Base-by-base conservation (phyloP, 2,113 vertebrate species). In the Leuciscus idus region DNA sequence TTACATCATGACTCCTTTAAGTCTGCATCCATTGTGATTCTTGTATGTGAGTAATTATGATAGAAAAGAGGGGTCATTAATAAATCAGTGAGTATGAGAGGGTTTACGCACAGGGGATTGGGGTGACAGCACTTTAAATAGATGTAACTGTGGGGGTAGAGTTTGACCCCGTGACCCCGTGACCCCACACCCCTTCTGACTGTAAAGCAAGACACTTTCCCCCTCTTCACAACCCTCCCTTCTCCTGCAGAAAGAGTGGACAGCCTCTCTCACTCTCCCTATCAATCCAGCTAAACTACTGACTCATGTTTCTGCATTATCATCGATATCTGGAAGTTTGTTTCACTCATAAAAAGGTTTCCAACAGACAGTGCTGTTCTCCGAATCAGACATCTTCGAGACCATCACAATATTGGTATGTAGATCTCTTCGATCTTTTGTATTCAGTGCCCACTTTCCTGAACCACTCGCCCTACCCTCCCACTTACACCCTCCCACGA, bases 101-200 rank as follows among this genome's bases (percentile, higher is more conserved):
- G 28, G 33, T 36, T 64, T 21, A 17, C 72, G 64, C 46, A 46
- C 19, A 26, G 11, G 50, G 59, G 62, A 80, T 36, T n/a, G 62
- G 33, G 48, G 74, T 78, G 84, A 85, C 46, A 59, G 75, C 78
- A 57, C 64, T 85, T 39, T 59, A 39, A 57, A 66, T 80, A 70
- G 23, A 30, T 80, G 33, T 28, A 52, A 52, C 59, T 9, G 30
- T 78, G 84, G 75, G 59, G 59, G 75, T 55, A 30, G 83, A 5
- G 83, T 39, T 15, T 66, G 30, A 50, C 61, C 80, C 26, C 2
- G 17, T 66, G 30, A 50, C 61, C 80, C 26, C 2, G 17, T 33
- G 80, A 82, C 62, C 80, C 28, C 62, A 8, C 19, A 68, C 62
- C 46, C 62, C 46, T 19, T 81, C 62, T 9, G 46, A 82, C 62